Percentiles rank a stretch among this genome's conserved stretches.
phyloP scores from a whole-genome alignment of 2,888 invertebrate species.

The Heliconius hortense region DNA sequence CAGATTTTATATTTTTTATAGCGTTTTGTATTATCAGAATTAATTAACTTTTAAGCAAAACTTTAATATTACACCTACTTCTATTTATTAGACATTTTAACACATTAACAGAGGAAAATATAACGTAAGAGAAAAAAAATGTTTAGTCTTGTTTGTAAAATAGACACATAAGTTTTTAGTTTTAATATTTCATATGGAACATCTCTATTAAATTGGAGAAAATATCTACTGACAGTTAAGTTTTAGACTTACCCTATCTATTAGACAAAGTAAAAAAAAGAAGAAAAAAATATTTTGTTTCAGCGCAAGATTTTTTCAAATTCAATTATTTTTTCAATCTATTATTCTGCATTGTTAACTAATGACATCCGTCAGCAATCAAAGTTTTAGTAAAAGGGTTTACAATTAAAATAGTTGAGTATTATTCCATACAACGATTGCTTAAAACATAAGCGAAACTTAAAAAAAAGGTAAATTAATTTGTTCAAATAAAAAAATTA shows the following conservation, averaged over 20 bases:
- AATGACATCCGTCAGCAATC: background rate
- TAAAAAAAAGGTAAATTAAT: background rate
- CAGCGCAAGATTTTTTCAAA: background rate
- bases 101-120: background rate
- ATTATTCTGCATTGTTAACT: background rate
- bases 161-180: background rate
- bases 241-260: background rate
- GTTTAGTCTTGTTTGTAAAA: background rate
- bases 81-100: too few relatives aligned
- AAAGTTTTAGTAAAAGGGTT: background rate
- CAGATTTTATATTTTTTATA: background rate
- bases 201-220: background rate
- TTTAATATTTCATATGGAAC: background rate
- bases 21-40: background rate
- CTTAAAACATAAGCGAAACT: too few relatives aligned
- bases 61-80: too few relatives aligned
- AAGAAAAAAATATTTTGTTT: background rate
- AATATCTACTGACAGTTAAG: background rate
- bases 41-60: background rate
- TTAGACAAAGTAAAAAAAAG: background rate
- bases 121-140: background rate
- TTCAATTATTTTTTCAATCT: background rate
- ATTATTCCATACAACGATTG: background rate
- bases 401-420: background rate
- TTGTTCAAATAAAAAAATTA: background rate